phyloP scores from a whole-genome alignment of 2,113 vertebrate species.

The Hymenochirus boettgeri region DNA sequence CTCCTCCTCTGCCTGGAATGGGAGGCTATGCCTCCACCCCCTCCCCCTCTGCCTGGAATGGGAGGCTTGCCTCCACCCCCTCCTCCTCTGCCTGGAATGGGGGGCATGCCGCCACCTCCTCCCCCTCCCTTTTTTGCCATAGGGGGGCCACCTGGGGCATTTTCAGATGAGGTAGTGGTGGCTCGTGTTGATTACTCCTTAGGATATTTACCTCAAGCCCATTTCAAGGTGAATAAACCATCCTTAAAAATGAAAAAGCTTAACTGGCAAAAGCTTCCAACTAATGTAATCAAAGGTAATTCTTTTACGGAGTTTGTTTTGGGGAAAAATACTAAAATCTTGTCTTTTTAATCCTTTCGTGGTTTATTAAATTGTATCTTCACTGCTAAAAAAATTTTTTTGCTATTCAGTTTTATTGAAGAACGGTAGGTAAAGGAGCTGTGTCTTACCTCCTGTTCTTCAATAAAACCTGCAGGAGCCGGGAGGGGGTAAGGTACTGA shows the following conservation, averaged over 20 bases:
- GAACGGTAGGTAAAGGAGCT: no score
- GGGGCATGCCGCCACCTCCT: conserved; percentile 37
- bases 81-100: conserved; percentile 37
- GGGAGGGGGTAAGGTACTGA: no score
- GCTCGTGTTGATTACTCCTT: conserved; percentile 58
- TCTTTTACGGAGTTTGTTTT: no score
- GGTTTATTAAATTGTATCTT: no score
- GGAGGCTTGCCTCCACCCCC: conserved; percentile 33
- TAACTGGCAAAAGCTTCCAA: conserved; percentile 94
- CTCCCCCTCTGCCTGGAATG: conserved; percentile 51
- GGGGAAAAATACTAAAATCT: no score
- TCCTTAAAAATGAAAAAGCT: conserved; percentile 92
- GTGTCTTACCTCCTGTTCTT: no score
- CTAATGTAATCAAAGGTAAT: conserved; percentile 73
- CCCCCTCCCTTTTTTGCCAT: conserved; percentile 29
- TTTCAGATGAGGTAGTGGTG: conserved; percentile 62
- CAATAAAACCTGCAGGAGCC: no score
- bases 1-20: conserved; percentile 45
- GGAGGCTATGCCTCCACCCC: conserved; percentile 33
- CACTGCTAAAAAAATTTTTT: no score
- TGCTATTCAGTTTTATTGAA: no score
- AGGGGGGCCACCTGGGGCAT: conserved; percentile 40
- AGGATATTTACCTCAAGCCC: conserved; percentile 46
- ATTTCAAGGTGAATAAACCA: conserved; percentile 62
- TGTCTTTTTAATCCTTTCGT: no score